Conservation (phyloP, 2,888 invertebrate species). For the Lucinisca nassula region DNA sequence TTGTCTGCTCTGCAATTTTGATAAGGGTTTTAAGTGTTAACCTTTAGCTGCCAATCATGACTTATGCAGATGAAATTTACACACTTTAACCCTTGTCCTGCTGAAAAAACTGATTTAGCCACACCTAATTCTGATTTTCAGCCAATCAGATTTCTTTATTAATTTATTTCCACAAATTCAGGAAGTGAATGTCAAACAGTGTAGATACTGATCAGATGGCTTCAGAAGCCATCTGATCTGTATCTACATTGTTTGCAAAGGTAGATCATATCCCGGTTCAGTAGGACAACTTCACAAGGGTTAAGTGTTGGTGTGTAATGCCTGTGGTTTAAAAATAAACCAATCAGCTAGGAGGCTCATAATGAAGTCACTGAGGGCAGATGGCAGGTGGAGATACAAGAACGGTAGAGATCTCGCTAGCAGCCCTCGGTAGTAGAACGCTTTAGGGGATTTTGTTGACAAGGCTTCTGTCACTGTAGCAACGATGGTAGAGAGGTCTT, state of each 20-base stretch:
- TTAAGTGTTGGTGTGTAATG: constrained; percentile 16
- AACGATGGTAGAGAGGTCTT: constrained; percentile 78
- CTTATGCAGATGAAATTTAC: too few species aligned
- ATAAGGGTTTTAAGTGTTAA: too few species aligned
- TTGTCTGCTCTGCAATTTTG: too few species aligned
- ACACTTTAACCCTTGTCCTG: too few species aligned
- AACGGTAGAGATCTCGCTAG: constrained; percentile 79
- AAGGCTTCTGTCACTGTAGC: constrained; percentile 79
- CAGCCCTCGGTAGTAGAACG: constrained; percentile 81
- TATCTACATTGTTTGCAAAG: not conserved
- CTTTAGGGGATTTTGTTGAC: constrained; percentile 73
- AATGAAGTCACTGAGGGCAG: constrained; percentile 70
- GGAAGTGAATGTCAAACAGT: too few species aligned
- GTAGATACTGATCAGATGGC: not conserved
- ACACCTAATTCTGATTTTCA: too few species aligned
- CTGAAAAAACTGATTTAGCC: too few species aligned
- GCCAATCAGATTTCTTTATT: too few species aligned
- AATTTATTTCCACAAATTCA: too few species aligned
- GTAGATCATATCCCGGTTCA: too few species aligned
- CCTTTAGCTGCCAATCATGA: too few species aligned
- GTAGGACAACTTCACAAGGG: too few species aligned
- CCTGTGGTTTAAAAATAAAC: constrained; percentile 77
- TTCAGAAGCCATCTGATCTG: not conserved
- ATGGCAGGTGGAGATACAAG: constrained; percentile 80
- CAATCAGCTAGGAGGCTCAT: constrained; percentile 76